These are phyloP conservation scores for Drosophila parthenogenetica DNA, from an alignment of 2,888 invertebrate genomes.

Conservation along the genomic window DNA sequence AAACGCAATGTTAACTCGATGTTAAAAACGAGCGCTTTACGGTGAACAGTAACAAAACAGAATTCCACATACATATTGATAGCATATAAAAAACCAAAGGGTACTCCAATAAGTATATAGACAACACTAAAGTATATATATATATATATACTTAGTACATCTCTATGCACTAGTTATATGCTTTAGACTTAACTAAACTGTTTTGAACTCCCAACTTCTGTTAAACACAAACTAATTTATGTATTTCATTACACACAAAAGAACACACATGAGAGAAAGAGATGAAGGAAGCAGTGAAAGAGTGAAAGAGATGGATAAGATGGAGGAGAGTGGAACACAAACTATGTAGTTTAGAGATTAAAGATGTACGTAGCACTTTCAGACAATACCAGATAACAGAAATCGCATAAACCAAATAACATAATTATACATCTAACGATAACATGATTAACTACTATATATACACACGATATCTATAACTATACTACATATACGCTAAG, in stretches of 20 bases:
- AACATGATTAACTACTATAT: slow-evolving; percentile 23
- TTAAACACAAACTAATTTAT: slow-evolving; percentile 36
- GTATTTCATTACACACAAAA: slow-evolving; percentile 23
- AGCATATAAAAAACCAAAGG: slow-evolving; percentile 45
- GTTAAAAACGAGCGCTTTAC: slow-evolving; percentile 25
- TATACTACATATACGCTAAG: slow-evolving; percentile 10
- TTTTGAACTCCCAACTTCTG: slow-evolving; percentile 32
- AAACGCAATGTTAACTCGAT: slow-evolving; percentile 63
- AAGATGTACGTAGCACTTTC: slow-evolving; percentile 75
- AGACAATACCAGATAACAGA: slow-evolving; percentile 68
- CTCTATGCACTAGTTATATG: slow-evolving; percentile 71
- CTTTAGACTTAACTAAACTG: slow-evolving; percentile 50
- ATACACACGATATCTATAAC: slow-evolving; percentile 23
- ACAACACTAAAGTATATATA: slow-evolving; percentile 35
- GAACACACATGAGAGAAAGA: slow-evolving; percentile 17
- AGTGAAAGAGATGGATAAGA: background rate
- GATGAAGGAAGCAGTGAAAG: background rate
- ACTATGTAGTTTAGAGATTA: slow-evolving; percentile 66
- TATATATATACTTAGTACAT: slow-evolving; percentile 26
- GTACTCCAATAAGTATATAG: slow-evolving; percentile 44
- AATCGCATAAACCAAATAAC: slow-evolving; percentile 40
- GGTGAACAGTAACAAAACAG: slow-evolving; percentile 42
- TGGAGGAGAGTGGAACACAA: slow-evolving; percentile 40
- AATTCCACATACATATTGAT: slow-evolving; percentile 68
- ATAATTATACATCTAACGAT: slow-evolving; percentile 26